Conservation (phyloP, 2,888 invertebrate genomes). For the Brachyptera putata region DNA sequence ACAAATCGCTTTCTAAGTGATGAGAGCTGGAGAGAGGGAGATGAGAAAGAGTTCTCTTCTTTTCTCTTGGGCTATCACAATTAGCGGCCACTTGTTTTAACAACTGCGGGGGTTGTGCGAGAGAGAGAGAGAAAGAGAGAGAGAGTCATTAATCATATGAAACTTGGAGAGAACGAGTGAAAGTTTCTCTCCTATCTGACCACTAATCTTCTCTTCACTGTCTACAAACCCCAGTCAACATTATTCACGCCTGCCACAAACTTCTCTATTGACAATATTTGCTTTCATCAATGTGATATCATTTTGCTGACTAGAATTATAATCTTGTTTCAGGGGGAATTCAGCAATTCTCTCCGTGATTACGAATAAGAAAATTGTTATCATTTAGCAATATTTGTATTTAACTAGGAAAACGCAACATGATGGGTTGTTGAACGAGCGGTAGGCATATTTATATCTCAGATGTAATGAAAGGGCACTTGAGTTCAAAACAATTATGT, state of each 20-base stretch:
- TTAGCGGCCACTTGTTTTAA: conserved; percentile 20
- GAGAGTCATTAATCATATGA: conserved; percentile 14
- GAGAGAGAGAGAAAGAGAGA: conserved; percentile 2
- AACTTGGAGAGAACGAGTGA: neutral
- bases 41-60: no score
- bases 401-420: no score
- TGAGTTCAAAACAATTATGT: no score
- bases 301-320: no score
- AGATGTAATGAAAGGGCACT: no score
- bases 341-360: no score
- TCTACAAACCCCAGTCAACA: neutral
- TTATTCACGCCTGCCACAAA: conserved; percentile 7
- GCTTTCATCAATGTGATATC: neutral
- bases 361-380: no score
- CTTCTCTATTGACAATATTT: conserved; percentile 7
- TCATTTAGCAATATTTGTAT: no score
- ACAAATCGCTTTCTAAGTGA: conserved; percentile 12
- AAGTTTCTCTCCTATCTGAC: conserved; percentile 6
- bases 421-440: no score
- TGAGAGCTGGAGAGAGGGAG: no score
- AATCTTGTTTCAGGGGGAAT: no score
- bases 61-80: conserved; percentile 8
- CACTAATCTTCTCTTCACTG: conserved; percentile 14
- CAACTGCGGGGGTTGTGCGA: neutral
- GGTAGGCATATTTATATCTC: no score